These are phyloP conservation scores for Cyclargus thomasi DNA, from an alignment of 1,140 invertebrate genomes.

Conservation along the genomic window DNA sequence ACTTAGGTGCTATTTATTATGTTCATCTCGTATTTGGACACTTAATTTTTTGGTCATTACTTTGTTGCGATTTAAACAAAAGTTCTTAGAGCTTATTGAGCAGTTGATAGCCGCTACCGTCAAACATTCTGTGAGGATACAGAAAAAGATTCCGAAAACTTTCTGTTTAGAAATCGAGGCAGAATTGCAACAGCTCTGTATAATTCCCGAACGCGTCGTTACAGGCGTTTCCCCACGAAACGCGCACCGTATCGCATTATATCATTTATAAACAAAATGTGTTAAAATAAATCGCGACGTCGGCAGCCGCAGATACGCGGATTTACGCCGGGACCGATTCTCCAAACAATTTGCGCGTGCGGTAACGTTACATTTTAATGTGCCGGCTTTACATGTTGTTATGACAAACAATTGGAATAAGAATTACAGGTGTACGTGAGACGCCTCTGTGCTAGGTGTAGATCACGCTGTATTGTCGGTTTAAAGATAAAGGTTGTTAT, in stretches of 20 bases:
- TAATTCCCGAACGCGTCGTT: constrained; percentile 31
- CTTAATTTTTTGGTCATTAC: too few relatives aligned
- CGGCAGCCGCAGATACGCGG: constrained; percentile 56
- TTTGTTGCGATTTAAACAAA: too few relatives aligned
- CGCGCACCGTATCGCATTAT: constrained; percentile 67
- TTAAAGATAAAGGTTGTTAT: not conserved
- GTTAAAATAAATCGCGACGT: constrained; percentile 71
- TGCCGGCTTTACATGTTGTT: constrained; percentile 14
- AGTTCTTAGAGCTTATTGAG: too few relatives aligned
- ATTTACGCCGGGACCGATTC: constrained; percentile 42
- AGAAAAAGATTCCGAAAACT: too few relatives aligned
- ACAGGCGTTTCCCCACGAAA: constrained; percentile 42
- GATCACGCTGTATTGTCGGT: not conserved
- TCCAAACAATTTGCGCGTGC: constrained; percentile 39
- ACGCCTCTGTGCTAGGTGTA: not conserved
- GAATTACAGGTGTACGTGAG: not conserved
- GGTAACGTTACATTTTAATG: constrained; percentile 23
- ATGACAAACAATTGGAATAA: constrained; percentile 9
- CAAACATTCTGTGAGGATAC: too few relatives aligned
- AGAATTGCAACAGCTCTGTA: constrained; percentile 40
- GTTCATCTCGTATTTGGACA: too few relatives aligned
- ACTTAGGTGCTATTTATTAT: too few relatives aligned
- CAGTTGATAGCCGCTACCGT: too few relatives aligned
- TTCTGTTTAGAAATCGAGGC: too few relatives aligned
- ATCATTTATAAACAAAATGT: constrained; percentile 75